Conservation (phyloP, 2,113 vertebrate genomes). For the Riparia riparia region DNA sequence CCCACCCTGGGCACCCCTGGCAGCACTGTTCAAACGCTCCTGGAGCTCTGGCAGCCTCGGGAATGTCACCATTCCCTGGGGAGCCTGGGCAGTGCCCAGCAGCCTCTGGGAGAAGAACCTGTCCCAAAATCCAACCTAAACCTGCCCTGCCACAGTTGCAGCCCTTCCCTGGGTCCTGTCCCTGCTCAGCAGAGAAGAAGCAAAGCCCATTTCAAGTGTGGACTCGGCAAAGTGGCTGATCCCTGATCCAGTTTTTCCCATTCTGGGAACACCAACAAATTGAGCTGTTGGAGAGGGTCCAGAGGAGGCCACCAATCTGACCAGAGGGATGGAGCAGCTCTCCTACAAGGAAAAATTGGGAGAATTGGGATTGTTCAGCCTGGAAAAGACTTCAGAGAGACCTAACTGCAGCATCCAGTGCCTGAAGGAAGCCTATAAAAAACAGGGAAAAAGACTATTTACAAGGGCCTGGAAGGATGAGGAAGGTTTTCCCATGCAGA, state of each 20-base stretch:
- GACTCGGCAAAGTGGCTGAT: neutral
- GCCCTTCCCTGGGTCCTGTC: neutral
- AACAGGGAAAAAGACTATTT: neutral
- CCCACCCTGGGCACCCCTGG: neutral
- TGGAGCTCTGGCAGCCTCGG: neutral
- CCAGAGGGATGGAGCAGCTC: neutral
- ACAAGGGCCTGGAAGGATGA: neutral
- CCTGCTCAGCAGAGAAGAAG: neutral
- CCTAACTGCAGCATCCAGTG: neutral
- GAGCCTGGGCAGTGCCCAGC: neutral
- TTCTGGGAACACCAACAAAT: neutral
- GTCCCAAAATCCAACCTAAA: accelerated
- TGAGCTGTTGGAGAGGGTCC: neutral
- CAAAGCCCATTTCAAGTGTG: neutral
- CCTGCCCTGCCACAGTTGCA: neutral
- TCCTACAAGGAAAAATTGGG: neutral
- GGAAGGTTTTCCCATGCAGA: neutral
- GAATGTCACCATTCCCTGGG: neutral
- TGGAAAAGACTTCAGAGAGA: neutral
- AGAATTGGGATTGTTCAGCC: neutral
- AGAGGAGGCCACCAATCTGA: neutral
- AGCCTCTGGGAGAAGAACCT: neutral
- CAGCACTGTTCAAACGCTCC: accelerated
- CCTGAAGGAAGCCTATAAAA: neutral
- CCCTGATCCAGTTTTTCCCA: neutral